Evolutionary conservation across 2,113 vertebrate genomes (phyloP).

Genomic region (Aldabrachelys gigantea): DNA sequence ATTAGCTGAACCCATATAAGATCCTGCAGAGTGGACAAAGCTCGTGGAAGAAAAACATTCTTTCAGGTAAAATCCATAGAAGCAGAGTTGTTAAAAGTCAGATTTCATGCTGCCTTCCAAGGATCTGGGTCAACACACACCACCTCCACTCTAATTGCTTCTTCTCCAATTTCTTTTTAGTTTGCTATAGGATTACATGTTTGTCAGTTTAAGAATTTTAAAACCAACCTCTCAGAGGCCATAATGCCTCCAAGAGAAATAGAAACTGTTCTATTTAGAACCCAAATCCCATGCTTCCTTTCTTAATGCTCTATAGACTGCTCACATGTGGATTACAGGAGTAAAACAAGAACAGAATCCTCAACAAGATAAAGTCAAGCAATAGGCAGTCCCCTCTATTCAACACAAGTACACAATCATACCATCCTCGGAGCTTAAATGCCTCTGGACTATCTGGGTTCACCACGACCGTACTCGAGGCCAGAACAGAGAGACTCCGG

Average conservation of each 20-base stretch:
- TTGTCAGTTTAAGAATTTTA: slow-evolving; percentile 61
- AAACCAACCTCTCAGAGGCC: slow-evolving; percentile 53
- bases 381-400: background rate
- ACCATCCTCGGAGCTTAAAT: slow-evolving; percentile 96
- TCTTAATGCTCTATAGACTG: background rate
- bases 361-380: background rate
- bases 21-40: slow-evolving; percentile 22
- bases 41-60: background rate
- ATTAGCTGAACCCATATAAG: background rate
- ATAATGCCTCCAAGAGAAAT: slow-evolving; percentile 32
- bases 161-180: slow-evolving; percentile 44
- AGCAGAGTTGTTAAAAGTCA: slow-evolving; percentile 28
- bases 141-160: slow-evolving; percentile 10
- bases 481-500: slow-evolving; percentile 91
- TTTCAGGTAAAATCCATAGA: slow-evolving; percentile 20
- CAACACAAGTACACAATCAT: slow-evolving; percentile 63
- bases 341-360: background rate
- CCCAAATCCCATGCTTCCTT: background rate
- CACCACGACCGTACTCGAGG: slow-evolving; percentile 91
- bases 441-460: slow-evolving; percentile 97
- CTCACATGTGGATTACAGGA: background rate
- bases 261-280: background rate
- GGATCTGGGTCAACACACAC: slow-evolving; percentile 42
- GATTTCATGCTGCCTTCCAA: slow-evolving; percentile 40
- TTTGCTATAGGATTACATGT: slow-evolving; percentile 60